Evolutionary conservation across 2,113 vertebrate species (phyloP), one percentile per base, ranked within the genome.

Genomic region (Periophthalmodon schlosseri): DNA sequence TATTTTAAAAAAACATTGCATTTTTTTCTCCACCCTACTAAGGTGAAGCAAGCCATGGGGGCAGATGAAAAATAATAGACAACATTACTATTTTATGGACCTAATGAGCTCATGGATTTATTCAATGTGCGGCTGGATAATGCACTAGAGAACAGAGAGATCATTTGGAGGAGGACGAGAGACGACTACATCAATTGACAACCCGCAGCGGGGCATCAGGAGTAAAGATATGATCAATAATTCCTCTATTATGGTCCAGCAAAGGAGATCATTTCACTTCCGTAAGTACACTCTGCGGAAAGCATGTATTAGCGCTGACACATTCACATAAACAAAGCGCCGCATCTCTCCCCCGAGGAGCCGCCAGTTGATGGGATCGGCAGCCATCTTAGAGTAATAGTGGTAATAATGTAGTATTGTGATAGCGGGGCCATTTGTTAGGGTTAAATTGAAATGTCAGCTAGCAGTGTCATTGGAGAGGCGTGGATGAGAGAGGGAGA

Each of bases 391-490:
- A 10, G 16, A 18, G 49, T 10, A 58, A 23, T 58, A 58, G 5
- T 28, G 12, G 24, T 28, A 60, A 60, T 28, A 60, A 60, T 14
- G n/a, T 5, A 60, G 80, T 68, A 80, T 77, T 5, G 89, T 92
- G 95, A 96, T 94, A 93, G 95, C 81, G 95, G 94, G 82, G 82
- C 95, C 95, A 98, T 99, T 95, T 92, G 95, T 99, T 96, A 97
- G 86, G 93, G 87, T 94, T 92, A 98, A 98, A 99, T 98, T 97
- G 96, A 97, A 96, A 96, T 98, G 97, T 99, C 97, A 97, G 47
- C 81, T 93, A 93, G 87, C 93, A 56, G 86, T 93, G 96, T 96
- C 94, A 92, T 94, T 95, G 93, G 95, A 96, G 82, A 91, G 82
- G 95, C 95, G 16, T 90, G 89, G 94, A 97, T 96, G 96, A 89